Evolutionary conservation across 2,797 vertebrate genomes (phyloP), one percentile per base, ranked within the genome.

Genomic region (Kryptopterus vitreolus): DNA sequence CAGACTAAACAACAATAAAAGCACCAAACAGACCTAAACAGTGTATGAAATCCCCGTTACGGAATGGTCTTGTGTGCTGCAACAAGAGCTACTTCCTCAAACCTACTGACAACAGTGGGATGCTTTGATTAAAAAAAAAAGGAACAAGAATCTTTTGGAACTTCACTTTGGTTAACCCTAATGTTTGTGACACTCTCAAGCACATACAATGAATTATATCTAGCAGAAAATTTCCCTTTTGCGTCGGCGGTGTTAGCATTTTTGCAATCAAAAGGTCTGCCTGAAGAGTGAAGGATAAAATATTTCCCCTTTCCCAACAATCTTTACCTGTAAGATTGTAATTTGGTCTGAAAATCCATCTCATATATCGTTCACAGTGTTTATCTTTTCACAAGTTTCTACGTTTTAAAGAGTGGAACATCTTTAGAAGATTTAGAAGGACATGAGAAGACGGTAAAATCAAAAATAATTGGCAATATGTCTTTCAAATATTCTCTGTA

Each of bases 11-110:
- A 75, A 74, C 20, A 52, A 24, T 12, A 6, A 62, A 70, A 80
- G 24, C 69, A 70, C 68, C 26, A 29, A 69, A 69, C 24, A 50
- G 66, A 50, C 22, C 38, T 57, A 55, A 62, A 35, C 3, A n/a
- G 50, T 73, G 26, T 35, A 74, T 82, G 57, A 82, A 79, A 79
- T 72, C 70, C 77, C 80, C 65, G 38, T 66, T 82, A 80, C 59
- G 43, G 79, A 84, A 81, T 79, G 46, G 46, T 53, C 55, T 68
- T 68, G 70, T 86, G 66, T 75, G 75, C 66, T 84, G 79, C 72
- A 86, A 81, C 72, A 86, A 89, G 88, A 87, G 85, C 22, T 68
- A 90, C 90, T 94, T 94, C 93, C 92, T 89, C 90, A 89, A 88
- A 87, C 84, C 2, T 77, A 48, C 6, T 55, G 88, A 87, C 87